Percentiles rank a stretch among this genome's conserved stretches.
phyloP scores from a whole-genome alignment of 2,888 invertebrate genomes.

The Phyllotreta striolata region DNA sequence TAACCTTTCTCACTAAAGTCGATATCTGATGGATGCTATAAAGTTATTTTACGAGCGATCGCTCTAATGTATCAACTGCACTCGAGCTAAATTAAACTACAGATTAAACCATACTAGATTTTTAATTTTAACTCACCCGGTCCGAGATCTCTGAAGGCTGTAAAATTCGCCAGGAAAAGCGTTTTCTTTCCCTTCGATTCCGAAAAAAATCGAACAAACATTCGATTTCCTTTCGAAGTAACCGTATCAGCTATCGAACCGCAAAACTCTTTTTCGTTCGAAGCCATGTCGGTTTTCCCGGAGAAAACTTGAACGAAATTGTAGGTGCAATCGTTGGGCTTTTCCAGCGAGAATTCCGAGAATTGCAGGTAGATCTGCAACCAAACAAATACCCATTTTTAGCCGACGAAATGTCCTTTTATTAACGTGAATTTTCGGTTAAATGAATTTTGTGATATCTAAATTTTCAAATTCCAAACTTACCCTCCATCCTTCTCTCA shows the following conservation, averaged over 20 bases:
- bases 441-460: too few relatives aligned
- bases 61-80: conserved; percentile 10
- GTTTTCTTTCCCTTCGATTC: conserved; percentile 68
- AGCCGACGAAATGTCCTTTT: too few relatives aligned
- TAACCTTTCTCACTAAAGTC: neutral
- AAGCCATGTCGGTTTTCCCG: conserved; percentile 69
- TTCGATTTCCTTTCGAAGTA: conserved; percentile 70
- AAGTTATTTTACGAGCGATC: conserved; percentile 3
- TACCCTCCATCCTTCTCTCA: conserved; percentile 72
- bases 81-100: too few relatives aligned
- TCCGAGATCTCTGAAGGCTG: conserved; percentile 73
- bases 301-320: conserved; percentile 80
- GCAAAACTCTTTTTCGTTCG: conserved; percentile 76
- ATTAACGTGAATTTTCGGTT: too few relatives aligned
- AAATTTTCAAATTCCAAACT: too few relatives aligned
- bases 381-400: too few relatives aligned
- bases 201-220: conserved; percentile 79
- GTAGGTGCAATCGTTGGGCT: conserved; percentile 79
- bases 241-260: conserved; percentile 86
- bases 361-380: conserved; percentile 76
- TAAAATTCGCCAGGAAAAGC: conserved; percentile 75
- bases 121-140: conserved; percentile 58
- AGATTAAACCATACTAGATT: neutral
- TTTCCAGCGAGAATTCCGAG: conserved; percentile 69
- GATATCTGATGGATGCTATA: conserved; percentile 12